These are phyloP conservation scores for Drosophila maculinotata DNA, from an alignment of 2,888 invertebrate genomes.

Conservation along the genomic window DNA sequence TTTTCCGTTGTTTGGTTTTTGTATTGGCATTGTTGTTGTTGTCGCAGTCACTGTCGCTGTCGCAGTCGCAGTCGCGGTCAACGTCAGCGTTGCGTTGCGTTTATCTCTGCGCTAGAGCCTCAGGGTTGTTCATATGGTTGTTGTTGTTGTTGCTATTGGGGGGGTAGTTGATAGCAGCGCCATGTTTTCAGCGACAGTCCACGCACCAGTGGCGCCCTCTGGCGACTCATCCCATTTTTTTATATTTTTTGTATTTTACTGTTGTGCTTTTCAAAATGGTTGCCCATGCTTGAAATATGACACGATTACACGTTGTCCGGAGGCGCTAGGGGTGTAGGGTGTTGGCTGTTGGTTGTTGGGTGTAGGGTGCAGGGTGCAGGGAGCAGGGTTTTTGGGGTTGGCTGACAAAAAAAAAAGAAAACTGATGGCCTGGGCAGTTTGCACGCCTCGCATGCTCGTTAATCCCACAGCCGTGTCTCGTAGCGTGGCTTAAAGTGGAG, in stretches of 20 bases:
- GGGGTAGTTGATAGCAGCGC: constrained; percentile 38
- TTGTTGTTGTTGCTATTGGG: constrained; percentile 10
- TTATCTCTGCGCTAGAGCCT: constrained; percentile 72
- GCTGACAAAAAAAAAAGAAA: constrained; percentile 3
- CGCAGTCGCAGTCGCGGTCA: constrained; percentile 36
- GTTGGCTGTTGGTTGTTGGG: not conserved
- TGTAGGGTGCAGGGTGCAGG: not conserved
- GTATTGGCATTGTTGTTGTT: constrained; percentile 22
- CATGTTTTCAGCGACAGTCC: constrained; percentile 65
- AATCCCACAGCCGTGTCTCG: constrained; percentile 37
- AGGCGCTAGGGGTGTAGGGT: not conserved
- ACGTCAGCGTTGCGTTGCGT: constrained; percentile 57
- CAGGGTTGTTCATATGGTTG: constrained; percentile 49
- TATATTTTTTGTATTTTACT: constrained; percentile 7
- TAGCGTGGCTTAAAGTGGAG: constrained; percentile 37
- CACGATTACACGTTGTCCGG: constrained; percentile 70
- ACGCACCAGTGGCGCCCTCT: constrained; percentile 64
- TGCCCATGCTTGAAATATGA: constrained; percentile 82
- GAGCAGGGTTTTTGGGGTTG: constrained; percentile 20
- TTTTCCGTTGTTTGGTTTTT: constrained; percentile 8
- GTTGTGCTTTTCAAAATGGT: constrained; percentile 65
- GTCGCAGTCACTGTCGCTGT: constrained; percentile 43
- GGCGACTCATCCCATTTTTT: constrained; percentile 50
- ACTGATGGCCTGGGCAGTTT: constrained; percentile 22
- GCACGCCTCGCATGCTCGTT: constrained; percentile 42